Conservation (phyloP, 2,888 invertebrate genomes). For the Conistra vaccinii region DNA sequence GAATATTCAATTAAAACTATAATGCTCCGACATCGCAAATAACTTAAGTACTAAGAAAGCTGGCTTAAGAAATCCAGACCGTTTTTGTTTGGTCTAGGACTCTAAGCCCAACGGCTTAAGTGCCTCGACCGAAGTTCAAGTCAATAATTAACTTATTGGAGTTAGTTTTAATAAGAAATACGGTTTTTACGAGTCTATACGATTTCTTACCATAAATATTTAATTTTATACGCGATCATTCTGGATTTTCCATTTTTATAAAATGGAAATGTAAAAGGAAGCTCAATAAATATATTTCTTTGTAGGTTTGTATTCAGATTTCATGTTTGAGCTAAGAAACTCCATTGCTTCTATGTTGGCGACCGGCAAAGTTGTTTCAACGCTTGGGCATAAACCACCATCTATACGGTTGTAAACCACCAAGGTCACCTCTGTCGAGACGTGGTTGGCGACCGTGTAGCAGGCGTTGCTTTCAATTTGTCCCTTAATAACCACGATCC, state of each 20-base stretch:
- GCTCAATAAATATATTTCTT: neutral
- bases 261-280: neutral
- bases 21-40: neutral
- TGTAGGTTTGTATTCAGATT: neutral
- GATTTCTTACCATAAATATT: neutral
- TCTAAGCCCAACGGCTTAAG: slow-evolving; percentile 16
- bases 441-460: too few species aligned
- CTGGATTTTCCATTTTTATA: neutral
- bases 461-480: too few species aligned
- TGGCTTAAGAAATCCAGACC: slow-evolving; percentile 10
- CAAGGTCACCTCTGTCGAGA: too few species aligned
- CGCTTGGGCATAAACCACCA: too few species aligned
- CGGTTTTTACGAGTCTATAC: neutral
- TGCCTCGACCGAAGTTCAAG: slow-evolving; percentile 10
- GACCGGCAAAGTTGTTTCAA: too few species aligned
- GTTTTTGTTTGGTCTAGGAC: slow-evolving; percentile 35
- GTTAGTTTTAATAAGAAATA: slow-evolving; percentile 15
- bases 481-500: neutral
- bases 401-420: too few species aligned
- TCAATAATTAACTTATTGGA: slow-evolving; percentile 33
- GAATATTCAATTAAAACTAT: slow-evolving; percentile 14
- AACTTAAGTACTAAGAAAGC: neutral
- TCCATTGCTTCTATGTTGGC: neutral
- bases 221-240: neutral
- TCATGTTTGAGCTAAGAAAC: neutral